Percentiles rank a stretch among this genome's conserved stretches.
phyloP scores from a whole-genome alignment of 2,113 vertebrate genomes.

The Columba janthina region DNA sequence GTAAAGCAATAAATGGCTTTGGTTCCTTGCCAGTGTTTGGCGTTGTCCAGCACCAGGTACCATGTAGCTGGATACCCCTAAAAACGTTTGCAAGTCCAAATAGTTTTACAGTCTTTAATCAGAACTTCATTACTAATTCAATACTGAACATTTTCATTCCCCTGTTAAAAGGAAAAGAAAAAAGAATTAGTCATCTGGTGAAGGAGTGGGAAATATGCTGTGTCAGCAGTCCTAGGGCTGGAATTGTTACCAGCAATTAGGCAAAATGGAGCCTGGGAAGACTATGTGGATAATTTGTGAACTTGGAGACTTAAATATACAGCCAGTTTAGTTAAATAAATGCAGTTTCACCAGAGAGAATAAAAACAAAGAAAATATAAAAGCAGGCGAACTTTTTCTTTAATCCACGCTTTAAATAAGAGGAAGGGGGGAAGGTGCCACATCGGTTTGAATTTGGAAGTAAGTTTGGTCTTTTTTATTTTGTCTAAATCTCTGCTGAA shows the following conservation, averaged over 20 bases:
- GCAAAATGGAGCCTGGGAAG: background rate
- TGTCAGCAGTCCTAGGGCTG: background rate
- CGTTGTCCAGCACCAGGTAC: background rate
- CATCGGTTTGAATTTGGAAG: background rate
- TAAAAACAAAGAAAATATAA: background rate
- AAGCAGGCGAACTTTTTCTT: background rate
- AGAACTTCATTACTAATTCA: background rate
- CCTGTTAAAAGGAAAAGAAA: background rate
- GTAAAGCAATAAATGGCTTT: background rate
- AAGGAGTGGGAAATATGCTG: background rate
- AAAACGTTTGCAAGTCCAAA: background rate
- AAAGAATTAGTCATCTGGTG: background rate
- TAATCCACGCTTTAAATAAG: background rate
- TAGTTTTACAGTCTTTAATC: background rate
- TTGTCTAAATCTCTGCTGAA: background rate
- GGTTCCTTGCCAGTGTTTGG: background rate
- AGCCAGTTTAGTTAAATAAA: constrained; percentile 18
- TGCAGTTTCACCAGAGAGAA: background rate
- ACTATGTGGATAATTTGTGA: background rate
- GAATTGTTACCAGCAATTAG: background rate
- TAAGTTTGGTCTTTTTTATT: background rate
- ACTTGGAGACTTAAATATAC: background rate
- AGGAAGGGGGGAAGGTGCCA: background rate
- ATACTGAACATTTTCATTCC: background rate
- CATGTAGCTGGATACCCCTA: background rate